Evolutionary conservation across 2,797 vertebrate genomes (phyloP), one percentile per base, ranked within the genome.

Genomic region (Galaxias olidus): DNA sequence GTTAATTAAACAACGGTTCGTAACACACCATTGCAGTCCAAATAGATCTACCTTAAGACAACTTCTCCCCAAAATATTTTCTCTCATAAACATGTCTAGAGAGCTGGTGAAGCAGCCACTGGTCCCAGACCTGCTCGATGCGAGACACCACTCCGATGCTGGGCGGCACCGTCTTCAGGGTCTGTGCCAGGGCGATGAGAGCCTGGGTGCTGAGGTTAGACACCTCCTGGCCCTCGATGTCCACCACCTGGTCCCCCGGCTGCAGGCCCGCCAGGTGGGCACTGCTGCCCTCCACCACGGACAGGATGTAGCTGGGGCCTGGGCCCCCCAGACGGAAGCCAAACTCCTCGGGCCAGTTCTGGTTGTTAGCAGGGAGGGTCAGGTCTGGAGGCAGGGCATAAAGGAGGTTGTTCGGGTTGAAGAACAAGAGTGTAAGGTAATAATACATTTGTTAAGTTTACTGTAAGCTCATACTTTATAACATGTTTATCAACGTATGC

Each of bases 301-400:
- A 93, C 9, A 98, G 73, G 83, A 98, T 93, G 85, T 96, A 98
- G 89, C 98, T 98, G 0, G 98, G 98, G 1, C 97, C 95, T 0
- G 84, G 88, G 69, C 97, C 97, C 0, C 92, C 90, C 51, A 99
- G 89, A 17, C 89, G 87, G 88, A 99, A 99, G 59, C 98, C 97
- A 58, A 99, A 99, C 4, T 94, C 94, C 65, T 98, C 97, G 0
- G 97, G 98, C 98, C 98, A 99, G 79, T 93, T 95, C 84, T 96
- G 91, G 84, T 98, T 99, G 84, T 89, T 95, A 8, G 90, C 78
- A 0, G 93, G 94, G 88, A 97, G 96, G 65, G 91, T 89, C 54
- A 94, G 66, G 55, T 90, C 96, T 96, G 84, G 30, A 30, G 30
- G 30, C 30, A 30, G 30, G 30, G 30, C 6, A 6, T 6, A 30